A percentile compares a stretch with the other conserved stretches of the same genome.
phyloP scores from a whole-genome alignment of 2,888 invertebrate species.

The Baronia brevicornis region DNA sequence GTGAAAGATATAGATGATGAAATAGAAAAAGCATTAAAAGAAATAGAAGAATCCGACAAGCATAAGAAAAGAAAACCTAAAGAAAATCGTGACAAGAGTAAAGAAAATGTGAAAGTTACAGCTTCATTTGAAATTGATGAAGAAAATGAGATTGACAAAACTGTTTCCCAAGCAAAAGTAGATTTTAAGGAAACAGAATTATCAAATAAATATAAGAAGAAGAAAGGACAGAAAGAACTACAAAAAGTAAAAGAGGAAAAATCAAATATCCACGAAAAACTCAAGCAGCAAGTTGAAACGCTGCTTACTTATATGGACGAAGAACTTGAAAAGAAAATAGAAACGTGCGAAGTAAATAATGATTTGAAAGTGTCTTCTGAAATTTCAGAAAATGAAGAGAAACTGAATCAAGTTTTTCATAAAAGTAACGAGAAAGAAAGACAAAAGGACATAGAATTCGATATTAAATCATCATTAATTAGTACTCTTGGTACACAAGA shows the following conservation, averaged over 20 bases:
- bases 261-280: background rate
- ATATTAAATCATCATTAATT: too few species aligned
- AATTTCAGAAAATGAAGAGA: too few species aligned
- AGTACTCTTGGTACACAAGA: too few species aligned
- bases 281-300: too few species aligned
- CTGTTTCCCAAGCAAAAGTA: slow-evolving; percentile 3
- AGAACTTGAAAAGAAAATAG: too few species aligned
- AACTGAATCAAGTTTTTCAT: too few species aligned
- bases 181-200: slow-evolving; percentile 22
- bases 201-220: slow-evolving; percentile 25
- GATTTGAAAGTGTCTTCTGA: too few species aligned
- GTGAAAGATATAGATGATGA: slow-evolving; percentile 50
- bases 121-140: slow-evolving; percentile 14
- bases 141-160: background rate
- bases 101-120: slow-evolving; percentile 25
- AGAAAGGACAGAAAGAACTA: slow-evolving; percentile 25
- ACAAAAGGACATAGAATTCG: too few species aligned
- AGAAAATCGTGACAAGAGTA: slow-evolving; percentile 35
- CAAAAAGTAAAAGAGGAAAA: slow-evolving; percentile 4
- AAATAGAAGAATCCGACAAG: slow-evolving; percentile 54
- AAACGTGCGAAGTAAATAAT: too few species aligned
- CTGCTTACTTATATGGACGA: too few species aligned
- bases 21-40: slow-evolving; percentile 61
- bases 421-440: too few species aligned
- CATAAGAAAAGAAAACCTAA: slow-evolving; percentile 53